Conservation (phyloP, 2,797 vertebrate genomes). For the Coregonus sp. region DNA sequence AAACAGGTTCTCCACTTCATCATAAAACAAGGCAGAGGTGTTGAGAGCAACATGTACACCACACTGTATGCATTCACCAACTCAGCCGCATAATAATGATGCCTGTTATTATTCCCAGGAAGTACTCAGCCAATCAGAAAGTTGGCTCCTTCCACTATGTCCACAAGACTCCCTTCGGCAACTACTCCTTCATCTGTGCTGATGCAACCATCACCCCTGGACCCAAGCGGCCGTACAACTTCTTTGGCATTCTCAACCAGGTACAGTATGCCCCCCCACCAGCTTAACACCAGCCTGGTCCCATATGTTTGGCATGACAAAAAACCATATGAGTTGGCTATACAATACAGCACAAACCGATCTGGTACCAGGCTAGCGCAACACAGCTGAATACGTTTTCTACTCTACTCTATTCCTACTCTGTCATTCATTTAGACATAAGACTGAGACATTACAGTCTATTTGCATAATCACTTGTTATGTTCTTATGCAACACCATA, state of each 20-base stretch:
- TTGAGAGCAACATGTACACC: not conserved
- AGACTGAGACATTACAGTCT: no score
- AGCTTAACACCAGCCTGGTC: no score
- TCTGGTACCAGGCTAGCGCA: no score
- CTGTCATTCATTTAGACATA: no score
- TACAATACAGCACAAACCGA: no score
- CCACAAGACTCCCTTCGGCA: conserved; percentile 90
- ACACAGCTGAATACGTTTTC: no score
- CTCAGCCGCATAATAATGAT: not conserved
- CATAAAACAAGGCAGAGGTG: not conserved
- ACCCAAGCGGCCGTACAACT: conserved; percentile 95
- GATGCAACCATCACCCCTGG: conserved; percentile 92
- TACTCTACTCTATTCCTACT: no score
- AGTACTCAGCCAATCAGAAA: conserved; percentile 87
- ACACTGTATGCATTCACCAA: no score
- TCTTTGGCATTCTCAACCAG: conserved; percentile 92
- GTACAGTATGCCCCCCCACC: conserved; percentile 60
- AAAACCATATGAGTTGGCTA: no score
- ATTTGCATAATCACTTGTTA: not conserved
- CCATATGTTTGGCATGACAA: no score
- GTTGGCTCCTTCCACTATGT: conserved; percentile 65
- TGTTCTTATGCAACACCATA: conserved; percentile 21
- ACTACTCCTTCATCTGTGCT: conserved; percentile 93
- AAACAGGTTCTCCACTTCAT: not conserved
- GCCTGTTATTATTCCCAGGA: conserved; percentile 71